A percentile compares a stretch with the other conserved stretches of the same genome.
phyloP scores from a whole-genome alignment of 2,113 vertebrate species.

The Cochlearius cochlearius region DNA sequence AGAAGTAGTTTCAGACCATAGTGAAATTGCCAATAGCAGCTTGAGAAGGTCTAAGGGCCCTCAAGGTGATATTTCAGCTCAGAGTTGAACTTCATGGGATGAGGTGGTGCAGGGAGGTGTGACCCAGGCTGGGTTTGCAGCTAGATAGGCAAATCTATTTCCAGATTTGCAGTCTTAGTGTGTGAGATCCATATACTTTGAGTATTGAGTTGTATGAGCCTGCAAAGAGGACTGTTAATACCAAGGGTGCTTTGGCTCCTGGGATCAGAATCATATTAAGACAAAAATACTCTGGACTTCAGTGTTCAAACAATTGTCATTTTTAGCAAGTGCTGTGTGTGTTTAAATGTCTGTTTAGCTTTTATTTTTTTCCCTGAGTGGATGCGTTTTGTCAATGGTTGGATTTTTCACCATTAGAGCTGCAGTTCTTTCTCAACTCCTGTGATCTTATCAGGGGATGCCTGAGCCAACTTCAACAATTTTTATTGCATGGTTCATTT shows the following conservation, averaged over 20 bases:
- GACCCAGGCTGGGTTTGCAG: neutral
- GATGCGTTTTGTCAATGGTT: neutral
- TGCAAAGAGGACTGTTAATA: neutral
- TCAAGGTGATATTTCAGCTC: neutral
- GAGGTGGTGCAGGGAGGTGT: neutral
- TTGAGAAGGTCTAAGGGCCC: neutral
- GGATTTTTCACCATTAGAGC: neutral
- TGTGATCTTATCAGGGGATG: constrained; percentile 38
- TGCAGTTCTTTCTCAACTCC: constrained; percentile 9
- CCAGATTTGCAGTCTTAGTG: neutral
- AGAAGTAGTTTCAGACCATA: neutral
- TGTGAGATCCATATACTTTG: neutral
- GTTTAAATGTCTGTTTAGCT: neutral
- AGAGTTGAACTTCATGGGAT: neutral
- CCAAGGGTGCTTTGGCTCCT: neutral
- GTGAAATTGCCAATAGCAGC: neutral
- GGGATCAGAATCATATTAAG: neutral
- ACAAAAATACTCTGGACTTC: neutral
- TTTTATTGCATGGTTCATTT: constrained; percentile 48
- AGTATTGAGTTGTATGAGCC: neutral
- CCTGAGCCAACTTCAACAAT: constrained; percentile 42
- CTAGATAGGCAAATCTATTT: neutral
- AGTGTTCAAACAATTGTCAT: neutral
- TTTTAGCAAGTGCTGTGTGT: neutral
- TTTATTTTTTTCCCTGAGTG: neutral